A percentile compares a stretch with the other conserved stretches of the same genome.
phyloP scores from a whole-genome alignment of 2,888 invertebrate species.

The Sussaba pulchella region DNA sequence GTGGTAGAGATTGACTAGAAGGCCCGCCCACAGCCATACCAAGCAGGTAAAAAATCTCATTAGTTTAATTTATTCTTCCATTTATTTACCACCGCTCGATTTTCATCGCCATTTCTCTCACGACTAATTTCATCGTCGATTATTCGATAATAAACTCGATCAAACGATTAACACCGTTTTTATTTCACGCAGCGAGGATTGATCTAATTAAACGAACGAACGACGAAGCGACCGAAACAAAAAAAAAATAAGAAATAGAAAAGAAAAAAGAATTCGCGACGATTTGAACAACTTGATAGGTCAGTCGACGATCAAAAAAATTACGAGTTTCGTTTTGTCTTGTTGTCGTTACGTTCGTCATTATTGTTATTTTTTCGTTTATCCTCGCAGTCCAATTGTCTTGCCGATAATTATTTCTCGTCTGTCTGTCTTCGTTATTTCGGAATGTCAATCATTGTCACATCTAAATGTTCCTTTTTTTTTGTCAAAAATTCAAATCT shows the following conservation, averaged over 20 bases:
- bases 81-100: too few species aligned
- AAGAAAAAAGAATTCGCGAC: constrained; percentile 22
- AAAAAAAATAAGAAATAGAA: constrained; percentile 60
- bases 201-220: constrained; percentile 37
- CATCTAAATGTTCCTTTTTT: neutral
- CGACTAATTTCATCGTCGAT: neutral
- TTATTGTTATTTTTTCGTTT: neutral
- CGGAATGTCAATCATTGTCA: neutral
- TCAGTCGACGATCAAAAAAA: constrained; percentile 72
- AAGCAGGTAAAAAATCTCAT: constrained; percentile 73
- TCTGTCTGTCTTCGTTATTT: neutral
- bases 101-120: too few species aligned
- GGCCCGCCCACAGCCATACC: constrained; percentile 86
- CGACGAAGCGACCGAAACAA: constrained; percentile 46
- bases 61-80: too few species aligned
- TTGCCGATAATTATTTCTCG: neutral
- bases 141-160: neutral
- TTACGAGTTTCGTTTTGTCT: constrained; percentile 54
- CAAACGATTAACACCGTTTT: constrained; percentile 61
- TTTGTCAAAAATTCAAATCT: neutral
- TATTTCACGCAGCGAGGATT: constrained; percentile 77
- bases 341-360: constrained; percentile 39
- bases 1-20: constrained; percentile 92
- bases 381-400: constrained; percentile 14
- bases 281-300: constrained; percentile 76